These are phyloP conservation scores for Numida meleagris DNA, from an alignment of 2,113 vertebrate species.

Conservation along the genomic window DNA sequence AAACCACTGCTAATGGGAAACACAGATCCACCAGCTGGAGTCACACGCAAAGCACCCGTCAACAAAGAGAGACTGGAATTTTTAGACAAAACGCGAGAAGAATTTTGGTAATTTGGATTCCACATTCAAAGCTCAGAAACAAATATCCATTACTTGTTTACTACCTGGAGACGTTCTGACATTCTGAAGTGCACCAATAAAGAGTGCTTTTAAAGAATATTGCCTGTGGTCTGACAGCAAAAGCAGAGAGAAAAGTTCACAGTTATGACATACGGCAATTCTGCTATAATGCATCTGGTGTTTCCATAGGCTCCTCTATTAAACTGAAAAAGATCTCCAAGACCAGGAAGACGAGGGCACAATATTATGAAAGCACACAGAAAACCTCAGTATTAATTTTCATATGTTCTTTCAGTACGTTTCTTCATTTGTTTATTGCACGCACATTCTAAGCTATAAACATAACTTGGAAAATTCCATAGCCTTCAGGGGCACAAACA, in stretches of 20 bases:
- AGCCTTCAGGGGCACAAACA: neutral
- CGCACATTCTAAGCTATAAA: neutral
- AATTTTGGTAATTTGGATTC: neutral
- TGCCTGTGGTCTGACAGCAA: fast-evolving
- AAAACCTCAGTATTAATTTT: neutral
- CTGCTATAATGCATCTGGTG: neutral
- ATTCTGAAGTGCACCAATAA: neutral
- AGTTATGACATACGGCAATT: neutral
- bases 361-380: neutral
- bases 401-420: neutral
- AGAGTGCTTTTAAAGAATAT: neutral
- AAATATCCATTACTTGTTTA: neutral
- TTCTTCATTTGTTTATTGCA: neutral
- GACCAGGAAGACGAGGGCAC: neutral
- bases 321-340: neutral
- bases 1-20: conserved; percentile 7
- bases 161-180: neutral
- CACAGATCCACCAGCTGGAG: neutral
- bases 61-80: conserved; percentile 1
- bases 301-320: neutral
- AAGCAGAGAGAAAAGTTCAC: neutral
- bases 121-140: neutral
- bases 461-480: neutral
- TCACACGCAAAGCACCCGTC: neutral
- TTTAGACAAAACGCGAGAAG: conserved; percentile 18